Evolutionary conservation across 64 coral and sea anemone genomes (phyloP), one percentile per base, ranked within the genome.

Genomic region (Actinia equina): DNA sequence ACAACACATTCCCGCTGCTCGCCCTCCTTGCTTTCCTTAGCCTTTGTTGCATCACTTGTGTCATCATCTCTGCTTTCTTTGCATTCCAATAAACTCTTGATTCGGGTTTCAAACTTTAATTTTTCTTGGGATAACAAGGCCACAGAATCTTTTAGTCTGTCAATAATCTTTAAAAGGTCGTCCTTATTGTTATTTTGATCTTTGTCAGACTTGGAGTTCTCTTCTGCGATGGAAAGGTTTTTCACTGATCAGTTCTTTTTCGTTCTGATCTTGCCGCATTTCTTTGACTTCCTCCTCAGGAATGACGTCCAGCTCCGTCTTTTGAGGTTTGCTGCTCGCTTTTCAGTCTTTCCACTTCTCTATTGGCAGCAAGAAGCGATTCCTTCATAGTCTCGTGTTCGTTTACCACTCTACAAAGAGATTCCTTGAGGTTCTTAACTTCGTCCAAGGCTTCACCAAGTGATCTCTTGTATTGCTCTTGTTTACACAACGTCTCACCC

Each of bases 351-450:
- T 93, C 80, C 20, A 97, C 60, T 49, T 97, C 94, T 22, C 79
- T 87, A 4, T 80, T 89, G 77, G 88, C 89, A 37, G 80, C 77
- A 30, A 93, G 44, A 44, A 97, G 57, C 18, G 79, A 87, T 54
- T 97, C 94, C 83, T 92, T 93, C 23, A 97, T 77, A 60, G 94
- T 67, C 8, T 93, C 94, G 51, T 90, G 92, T 41, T 97, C 94
- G 53, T 90, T 90, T 12, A 83, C 94, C 89, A 97, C 62, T 64
- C 88, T 88, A 85, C 62, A 84, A 62, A 97, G 92, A 19, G 94
- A 93, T 43, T 93, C 92, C 89, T 89, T 97, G 41, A 97, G 44
- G 26, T 88, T 89, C 55, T 97, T 89, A 71, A 77, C 76, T 53
- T 97, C 94, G 26, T 89, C 92, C 4, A 85, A 62, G 37, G 91